Percentiles rank a stretch among this genome's conserved stretches.
Conservation (phyloP, 2,113 vertebrate genomes). For the Isurus oxyrinchus region DNA sequence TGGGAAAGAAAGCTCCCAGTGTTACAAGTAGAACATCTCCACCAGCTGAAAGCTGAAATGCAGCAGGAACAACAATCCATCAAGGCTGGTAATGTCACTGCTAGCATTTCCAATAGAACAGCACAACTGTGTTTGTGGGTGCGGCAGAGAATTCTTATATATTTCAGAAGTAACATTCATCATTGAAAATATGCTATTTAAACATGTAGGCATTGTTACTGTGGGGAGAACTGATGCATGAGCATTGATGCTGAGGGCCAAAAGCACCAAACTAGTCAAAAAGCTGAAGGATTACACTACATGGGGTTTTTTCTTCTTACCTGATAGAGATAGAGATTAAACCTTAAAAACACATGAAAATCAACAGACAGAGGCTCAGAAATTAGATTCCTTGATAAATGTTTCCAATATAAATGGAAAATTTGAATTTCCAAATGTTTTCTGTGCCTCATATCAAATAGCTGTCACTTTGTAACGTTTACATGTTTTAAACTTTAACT, state of each 20-base stretch:
- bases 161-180: not conserved
- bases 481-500: not conserved
- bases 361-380: not conserved
- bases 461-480: not conserved
- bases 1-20: not conserved
- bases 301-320: not conserved
- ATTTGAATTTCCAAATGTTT: not conserved
- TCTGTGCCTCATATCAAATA: not conserved
- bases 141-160: not conserved
- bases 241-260: too few relatives aligned
- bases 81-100: not conserved
- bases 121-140: not conserved
- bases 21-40: not conserved
- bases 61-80: not conserved
- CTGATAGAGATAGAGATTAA: not conserved
- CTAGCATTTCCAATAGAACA: not conserved
- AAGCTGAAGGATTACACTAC: not conserved
- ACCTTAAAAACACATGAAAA: not conserved
- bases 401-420: not conserved
- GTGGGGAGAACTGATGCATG: not conserved
- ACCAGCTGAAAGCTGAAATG: not conserved
- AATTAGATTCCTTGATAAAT: not conserved
- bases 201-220: not conserved
- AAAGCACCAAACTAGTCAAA: not conserved
- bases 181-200: not conserved